phyloP scores from a whole-genome alignment of 2,113 vertebrate genomes.

The Scolopax mira region DNA sequence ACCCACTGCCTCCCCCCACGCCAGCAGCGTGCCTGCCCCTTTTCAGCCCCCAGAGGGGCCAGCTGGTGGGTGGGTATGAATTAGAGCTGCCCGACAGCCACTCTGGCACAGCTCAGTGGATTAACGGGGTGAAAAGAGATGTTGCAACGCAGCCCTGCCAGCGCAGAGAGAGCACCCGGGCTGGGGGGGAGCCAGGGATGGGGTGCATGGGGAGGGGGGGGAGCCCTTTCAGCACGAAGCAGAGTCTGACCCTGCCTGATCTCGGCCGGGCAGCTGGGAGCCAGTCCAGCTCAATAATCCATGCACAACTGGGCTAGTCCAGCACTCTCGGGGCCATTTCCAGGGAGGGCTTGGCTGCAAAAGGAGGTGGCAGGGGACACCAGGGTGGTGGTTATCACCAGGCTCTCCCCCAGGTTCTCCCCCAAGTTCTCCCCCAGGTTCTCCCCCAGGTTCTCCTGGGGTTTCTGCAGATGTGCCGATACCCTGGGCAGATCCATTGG shows the following conservation, averaged over 20 bases:
- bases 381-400: fast-evolving
- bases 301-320: background rate
- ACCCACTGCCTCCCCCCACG: fast-evolving
- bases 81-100: background rate
- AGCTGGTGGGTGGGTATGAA: background rate
- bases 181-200: fast-evolving
- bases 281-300: background rate
- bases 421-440: background rate
- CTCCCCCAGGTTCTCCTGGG: too few relatives aligned
- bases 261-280: background rate
- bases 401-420: background rate
- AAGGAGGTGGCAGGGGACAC: background rate
- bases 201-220: background rate
- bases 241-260: background rate
- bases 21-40: background rate
- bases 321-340: background rate
- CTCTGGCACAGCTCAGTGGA: fast-evolving
- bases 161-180: background rate
- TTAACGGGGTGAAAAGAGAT: background rate
- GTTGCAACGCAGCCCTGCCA: background rate
- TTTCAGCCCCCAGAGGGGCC: fast-evolving
- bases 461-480: too few relatives aligned
- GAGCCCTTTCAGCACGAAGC: background rate
- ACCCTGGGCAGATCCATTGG: fast-evolving
- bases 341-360: background rate